Evolutionary conservation across 2,113 vertebrate genomes (phyloP).

Genomic region (Siniperca chuatsi): DNA sequence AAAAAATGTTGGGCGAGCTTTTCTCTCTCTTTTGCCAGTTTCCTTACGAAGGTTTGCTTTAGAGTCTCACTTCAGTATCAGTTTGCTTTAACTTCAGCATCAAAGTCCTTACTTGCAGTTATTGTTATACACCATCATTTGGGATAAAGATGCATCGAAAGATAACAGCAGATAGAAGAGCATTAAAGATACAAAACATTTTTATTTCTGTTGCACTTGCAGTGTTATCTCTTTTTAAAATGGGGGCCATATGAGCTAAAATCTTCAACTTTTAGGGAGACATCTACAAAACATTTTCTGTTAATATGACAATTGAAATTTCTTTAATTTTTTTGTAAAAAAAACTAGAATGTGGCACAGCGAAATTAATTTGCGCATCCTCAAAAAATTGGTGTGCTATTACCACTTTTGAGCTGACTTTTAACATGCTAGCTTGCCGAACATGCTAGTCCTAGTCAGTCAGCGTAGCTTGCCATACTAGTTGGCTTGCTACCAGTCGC

Average conservation of each 20-base stretch:
- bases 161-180: background rate
- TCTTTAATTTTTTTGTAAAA: background rate
- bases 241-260: background rate
- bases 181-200: background rate
- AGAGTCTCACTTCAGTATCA: conserved; percentile 9
- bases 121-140: background rate
- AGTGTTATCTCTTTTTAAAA: background rate
- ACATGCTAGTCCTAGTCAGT: background rate
- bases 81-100: conserved; percentile 15
- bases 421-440: background rate
- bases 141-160: conserved; percentile 9
- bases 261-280: background rate
- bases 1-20: conserved; percentile 38
- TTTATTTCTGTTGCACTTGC: background rate
- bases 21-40: conserved; percentile 12
- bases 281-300: background rate
- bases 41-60: background rate
- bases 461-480: background rate
- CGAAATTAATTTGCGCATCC: background rate
- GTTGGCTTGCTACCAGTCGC: background rate
- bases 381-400: too few relatives aligned
- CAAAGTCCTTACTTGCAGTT: background rate
- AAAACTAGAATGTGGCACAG: background rate
- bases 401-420: background rate
- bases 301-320: background rate